phyloP scores from a whole-genome alignment of 2,113 vertebrate species.

The Phaetusa simplex region DNA sequence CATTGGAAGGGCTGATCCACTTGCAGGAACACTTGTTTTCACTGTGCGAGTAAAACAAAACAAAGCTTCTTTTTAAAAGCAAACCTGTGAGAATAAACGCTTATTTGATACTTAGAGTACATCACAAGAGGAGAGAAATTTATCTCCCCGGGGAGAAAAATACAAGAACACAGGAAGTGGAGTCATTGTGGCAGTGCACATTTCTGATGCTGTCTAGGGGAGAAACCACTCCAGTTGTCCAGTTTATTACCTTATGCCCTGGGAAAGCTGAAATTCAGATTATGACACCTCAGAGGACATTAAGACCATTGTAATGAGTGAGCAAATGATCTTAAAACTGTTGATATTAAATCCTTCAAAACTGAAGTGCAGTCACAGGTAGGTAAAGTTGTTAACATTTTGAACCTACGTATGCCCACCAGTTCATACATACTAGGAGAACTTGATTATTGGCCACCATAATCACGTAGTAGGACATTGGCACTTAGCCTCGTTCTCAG shows the following conservation, averaged over 20 bases:
- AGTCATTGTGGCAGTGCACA: background rate
- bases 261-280: background rate
- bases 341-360: background rate
- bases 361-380: background rate
- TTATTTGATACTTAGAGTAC: background rate
- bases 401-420: background rate
- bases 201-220: background rate
- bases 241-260: background rate
- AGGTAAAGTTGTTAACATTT: background rate
- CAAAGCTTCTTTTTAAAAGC: background rate
- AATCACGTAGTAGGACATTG: background rate
- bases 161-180: background rate
- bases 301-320: background rate
- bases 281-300: background rate
- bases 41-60: background rate
- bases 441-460: background rate
- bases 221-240: background rate
- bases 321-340: background rate
- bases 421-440: background rate
- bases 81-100: background rate
- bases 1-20: background rate
- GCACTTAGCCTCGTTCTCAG: background rate
- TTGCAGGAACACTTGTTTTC: background rate
- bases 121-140: background rate
- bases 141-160: background rate